These are phyloP conservation scores for Gnatocerus cornutus DNA, from an alignment of 2,888 invertebrate species.

Conservation along the genomic window DNA sequence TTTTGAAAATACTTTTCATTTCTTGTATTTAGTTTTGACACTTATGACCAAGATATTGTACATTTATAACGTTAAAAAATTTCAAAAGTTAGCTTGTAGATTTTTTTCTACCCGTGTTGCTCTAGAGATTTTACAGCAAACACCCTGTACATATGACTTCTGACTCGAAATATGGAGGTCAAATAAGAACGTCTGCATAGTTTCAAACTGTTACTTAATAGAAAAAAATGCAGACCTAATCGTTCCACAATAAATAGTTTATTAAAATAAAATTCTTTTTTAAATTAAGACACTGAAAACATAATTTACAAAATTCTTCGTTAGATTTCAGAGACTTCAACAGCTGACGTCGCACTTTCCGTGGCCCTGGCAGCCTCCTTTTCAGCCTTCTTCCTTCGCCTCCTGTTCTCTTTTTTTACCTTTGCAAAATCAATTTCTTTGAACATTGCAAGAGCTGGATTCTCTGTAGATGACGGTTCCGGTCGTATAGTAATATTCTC, in stretches of 20 bases:
- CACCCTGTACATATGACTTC: neutral
- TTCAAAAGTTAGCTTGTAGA: too few species aligned
- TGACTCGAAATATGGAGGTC: neutral
- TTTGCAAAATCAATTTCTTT: slow-evolving; percentile 23
- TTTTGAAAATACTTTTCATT: too few species aligned
- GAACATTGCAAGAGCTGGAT: slow-evolving; percentile 39
- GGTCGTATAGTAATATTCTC: slow-evolving; percentile 30
- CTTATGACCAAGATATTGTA: too few species aligned
- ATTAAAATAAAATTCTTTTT: slow-evolving; percentile 30
- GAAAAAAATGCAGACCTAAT: slow-evolving; percentile 6
- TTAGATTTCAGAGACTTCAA: neutral
- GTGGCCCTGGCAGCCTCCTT: neutral
- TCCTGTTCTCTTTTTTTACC: neutral
- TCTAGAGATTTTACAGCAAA: too few species aligned
- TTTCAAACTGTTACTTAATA: slow-evolving; percentile 11
- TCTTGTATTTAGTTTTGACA: too few species aligned
- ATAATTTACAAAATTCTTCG: slow-evolving; percentile 24
- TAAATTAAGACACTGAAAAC: slow-evolving; percentile 15
- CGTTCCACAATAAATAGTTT: slow-evolving; percentile 36
- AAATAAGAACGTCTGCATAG: neutral
- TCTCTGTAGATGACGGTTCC: slow-evolving; percentile 33
- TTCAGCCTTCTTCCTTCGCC: too few species aligned
- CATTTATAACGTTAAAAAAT: too few species aligned
- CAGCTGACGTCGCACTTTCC: neutral
- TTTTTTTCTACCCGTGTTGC: too few species aligned